These are phyloP conservation scores for Palythoa grandis DNA, from an alignment of 92 coral and sea anemone genomes.

Conservation along the genomic window DNA sequence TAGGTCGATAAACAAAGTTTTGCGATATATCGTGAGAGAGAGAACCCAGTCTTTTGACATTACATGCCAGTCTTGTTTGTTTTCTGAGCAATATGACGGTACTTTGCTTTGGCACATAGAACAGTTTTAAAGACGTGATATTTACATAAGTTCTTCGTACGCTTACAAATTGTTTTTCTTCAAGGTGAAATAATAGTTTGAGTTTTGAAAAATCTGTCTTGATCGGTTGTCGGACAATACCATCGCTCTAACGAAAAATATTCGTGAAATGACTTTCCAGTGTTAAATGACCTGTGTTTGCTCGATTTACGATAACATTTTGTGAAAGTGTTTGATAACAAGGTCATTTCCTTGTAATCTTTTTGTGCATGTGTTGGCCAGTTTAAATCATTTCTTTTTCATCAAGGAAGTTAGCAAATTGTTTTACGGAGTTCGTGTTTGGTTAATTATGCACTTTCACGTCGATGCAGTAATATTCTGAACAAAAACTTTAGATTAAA, in stretches of 20 bases:
- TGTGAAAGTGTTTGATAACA: neutral
- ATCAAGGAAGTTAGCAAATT: neutral
- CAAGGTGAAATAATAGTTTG: neutral
- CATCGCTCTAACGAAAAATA: neutral
- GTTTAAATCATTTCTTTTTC: neutral
- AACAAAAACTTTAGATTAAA: neutral
- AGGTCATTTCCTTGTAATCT: conserved; percentile 11
- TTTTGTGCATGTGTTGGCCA: neutral
- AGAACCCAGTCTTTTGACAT: conserved; percentile 13
- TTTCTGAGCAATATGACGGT: conserved; percentile 68
- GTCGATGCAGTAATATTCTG: neutral
- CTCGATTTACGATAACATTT: neutral
- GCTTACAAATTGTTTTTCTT: conserved; percentile 8
- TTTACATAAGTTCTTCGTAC: conserved; percentile 24
- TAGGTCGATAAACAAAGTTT: neutral
- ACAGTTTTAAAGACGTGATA: conserved; percentile 40
- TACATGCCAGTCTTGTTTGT: conserved; percentile 55
- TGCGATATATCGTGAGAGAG: conserved; percentile 7
- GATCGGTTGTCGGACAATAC: neutral
- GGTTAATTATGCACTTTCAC: neutral
- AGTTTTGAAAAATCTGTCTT: neutral
- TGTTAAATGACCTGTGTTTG: neutral
- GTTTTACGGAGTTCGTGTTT: neutral
- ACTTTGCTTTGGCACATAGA: conserved; percentile 59
- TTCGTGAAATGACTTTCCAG: neutral